phyloP scores from a whole-genome alignment of 2,888 invertebrate species.

The Lathronympha strigana region DNA sequence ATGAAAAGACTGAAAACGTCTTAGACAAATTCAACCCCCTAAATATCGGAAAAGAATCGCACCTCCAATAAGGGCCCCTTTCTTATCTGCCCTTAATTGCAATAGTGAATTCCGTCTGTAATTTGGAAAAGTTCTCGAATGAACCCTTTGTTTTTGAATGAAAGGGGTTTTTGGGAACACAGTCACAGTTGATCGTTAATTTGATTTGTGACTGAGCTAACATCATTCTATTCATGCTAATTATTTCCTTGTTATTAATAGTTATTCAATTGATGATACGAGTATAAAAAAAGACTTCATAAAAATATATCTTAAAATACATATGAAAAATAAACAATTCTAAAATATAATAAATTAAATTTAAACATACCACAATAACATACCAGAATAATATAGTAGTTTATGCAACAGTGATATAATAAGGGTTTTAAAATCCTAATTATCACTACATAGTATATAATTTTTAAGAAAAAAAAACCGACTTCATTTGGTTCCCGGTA shows the following conservation, averaged over 20 bases:
- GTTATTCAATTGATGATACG: too few species aligned
- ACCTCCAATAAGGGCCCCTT: conserved; percentile 38
- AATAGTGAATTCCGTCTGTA: conserved; percentile 45
- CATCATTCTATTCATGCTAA: not conserved
- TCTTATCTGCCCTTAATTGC: conserved; percentile 44
- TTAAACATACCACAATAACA: too few species aligned
- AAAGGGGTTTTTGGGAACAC: conserved; percentile 4
- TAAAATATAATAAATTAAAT: too few species aligned
- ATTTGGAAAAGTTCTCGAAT: conserved; percentile 40
- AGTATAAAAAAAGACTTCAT: too few species aligned
- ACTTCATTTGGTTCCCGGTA: too few species aligned
- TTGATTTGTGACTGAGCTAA: not conserved
- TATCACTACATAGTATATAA: too few species aligned
- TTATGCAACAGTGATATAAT: too few species aligned
- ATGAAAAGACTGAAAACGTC: not conserved
- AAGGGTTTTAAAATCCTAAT: too few species aligned
- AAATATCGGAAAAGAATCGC: conserved; percentile 33
- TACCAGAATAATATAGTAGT: too few species aligned
- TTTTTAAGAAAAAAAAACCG: too few species aligned
- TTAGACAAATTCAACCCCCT: conserved; percentile 19
- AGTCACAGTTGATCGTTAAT: conserved; percentile 3
- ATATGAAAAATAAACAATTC: too few species aligned
- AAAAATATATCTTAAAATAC: too few species aligned
- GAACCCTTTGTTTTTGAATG: conserved; percentile 41
- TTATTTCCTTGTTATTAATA: not conserved